phyloP scores from a whole-genome alignment of 35 echinoderm and acorn worm species.

The Strongylocentrotus purpuratus region DNA sequence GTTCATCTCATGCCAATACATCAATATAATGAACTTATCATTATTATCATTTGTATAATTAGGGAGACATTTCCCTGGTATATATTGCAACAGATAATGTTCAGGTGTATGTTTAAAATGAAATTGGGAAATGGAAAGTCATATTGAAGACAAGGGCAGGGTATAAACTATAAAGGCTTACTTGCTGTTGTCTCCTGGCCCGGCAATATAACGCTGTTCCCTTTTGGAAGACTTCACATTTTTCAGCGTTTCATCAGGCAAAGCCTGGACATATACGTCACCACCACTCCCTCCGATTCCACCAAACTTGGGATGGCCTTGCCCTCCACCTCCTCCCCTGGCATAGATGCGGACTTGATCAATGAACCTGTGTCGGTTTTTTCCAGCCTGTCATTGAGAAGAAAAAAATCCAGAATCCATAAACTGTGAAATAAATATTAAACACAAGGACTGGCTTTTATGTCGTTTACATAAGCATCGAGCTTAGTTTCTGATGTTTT shows the following conservation, averaged over 20 bases:
- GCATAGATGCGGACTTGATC: slow-evolving; percentile 81
- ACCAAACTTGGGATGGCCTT: slow-evolving; percentile 74
- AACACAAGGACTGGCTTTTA: too few relatives aligned
- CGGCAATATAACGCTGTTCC: slow-evolving; percentile 72
- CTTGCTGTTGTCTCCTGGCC: slow-evolving; percentile 83
- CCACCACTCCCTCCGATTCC: slow-evolving; percentile 88
- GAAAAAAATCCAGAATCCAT: too few relatives aligned
- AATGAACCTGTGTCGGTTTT: slow-evolving; percentile 53
- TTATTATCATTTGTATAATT: too few relatives aligned
- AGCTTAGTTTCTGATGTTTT: too few relatives aligned
- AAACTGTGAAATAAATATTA: too few relatives aligned
- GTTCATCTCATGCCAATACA: background rate
- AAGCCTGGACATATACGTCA: slow-evolving; percentile 69
- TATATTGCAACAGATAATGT: too few relatives aligned
- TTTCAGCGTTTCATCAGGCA: slow-evolving; percentile 63
- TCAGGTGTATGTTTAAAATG: too few relatives aligned
- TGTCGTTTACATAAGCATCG: too few relatives aligned
- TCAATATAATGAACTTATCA: background rate
- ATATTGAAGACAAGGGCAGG: background rate
- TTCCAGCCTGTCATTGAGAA: background rate
- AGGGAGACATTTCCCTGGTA: too few relatives aligned
- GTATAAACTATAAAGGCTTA: background rate
- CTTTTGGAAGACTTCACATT: slow-evolving; percentile 51
- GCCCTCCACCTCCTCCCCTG: slow-evolving; percentile 76
- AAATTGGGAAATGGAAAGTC: background rate